Base-by-base conservation (phyloP, 1,140 invertebrate species). In the Tenebrio molitor region DNA sequence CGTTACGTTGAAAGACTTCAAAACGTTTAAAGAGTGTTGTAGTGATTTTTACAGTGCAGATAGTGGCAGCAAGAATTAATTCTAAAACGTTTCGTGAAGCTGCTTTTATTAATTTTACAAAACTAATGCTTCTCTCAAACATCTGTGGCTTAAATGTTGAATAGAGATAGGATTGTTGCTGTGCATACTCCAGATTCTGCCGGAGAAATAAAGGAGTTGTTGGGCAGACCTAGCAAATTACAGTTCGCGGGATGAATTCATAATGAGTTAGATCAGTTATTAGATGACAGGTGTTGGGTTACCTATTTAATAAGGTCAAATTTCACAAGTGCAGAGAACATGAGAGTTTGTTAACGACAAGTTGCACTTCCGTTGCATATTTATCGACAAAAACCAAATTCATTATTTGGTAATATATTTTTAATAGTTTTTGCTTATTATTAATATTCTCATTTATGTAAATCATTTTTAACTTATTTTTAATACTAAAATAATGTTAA, bases 191-290 rank as follows among this genome's bases (percentile, higher is more conserved):
- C 69, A 36, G 23, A 29, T 65, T 71, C 17, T 65, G 16, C 5
- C 19, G 17, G 21, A 41, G 21, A 39, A 41, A 39, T 25, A 65
- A 65, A 21, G 34, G 16, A 65, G 16, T 39, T 65, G 25, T n/a
- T 58, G 50, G 65, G 17, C 50, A 74, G 76, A 76, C 73, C 73
- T 76, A 74, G 76, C 78, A 79, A 79, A 79, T 79, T 79, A 78
- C 71, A 79, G 75, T 77, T 72, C 76, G 75, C 69, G 73, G 62
- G 76, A 76, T 75, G 78, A 79, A 79, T 79, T 75, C 71, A 39
- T 77, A 76, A 79, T 79, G 73, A 79, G 78, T 50, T 66, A 69
- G 74, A 77, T 77, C 72, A 72, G 65, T 74, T 76, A 77, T 76
- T 72, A 73, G 74, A 67, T 76, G 74, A 76, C 76, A 78, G 74